Evolutionary conservation across 1,140 invertebrate genomes (phyloP).

Genomic region (Neodiprion fabricii): DNA sequence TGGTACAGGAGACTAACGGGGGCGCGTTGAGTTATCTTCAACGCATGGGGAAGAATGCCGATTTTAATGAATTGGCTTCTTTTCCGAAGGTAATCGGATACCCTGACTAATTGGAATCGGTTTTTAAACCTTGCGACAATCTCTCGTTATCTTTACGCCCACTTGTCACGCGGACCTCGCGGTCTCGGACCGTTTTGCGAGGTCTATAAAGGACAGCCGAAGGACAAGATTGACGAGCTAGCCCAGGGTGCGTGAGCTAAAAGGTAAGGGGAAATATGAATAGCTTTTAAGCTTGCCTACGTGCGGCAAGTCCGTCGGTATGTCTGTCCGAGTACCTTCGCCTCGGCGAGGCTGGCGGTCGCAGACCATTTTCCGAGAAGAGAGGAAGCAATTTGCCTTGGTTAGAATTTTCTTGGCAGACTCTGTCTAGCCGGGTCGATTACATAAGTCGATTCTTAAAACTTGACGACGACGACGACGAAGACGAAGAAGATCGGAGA

Average conservation of each 20-base stretch:
- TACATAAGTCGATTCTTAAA: too few relatives aligned
- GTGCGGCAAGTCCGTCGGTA: too few relatives aligned
- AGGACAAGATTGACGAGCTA: conserved; percentile 21
- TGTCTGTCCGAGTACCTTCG: conserved; percentile 20
- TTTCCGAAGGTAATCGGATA: too few relatives aligned
- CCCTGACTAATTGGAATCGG: too few relatives aligned
- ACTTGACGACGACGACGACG: neutral
- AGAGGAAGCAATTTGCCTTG: conserved; percentile 35
- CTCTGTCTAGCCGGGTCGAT: conserved; percentile 12
- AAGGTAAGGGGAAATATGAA: conserved; percentile 16
- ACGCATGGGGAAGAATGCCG: too few relatives aligned
- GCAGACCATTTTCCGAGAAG: conserved; percentile 43
- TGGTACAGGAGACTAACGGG: too few relatives aligned
- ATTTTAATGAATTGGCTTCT: too few relatives aligned
- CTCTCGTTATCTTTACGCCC: too few relatives aligned
- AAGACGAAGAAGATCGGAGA: neutral
- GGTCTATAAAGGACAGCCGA: conserved; percentile 23
- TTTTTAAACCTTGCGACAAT: too few relatives aligned
- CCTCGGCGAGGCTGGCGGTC: conserved; percentile 10
- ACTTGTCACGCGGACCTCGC: neutral
- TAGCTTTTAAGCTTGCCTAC: conserved; percentile 12
- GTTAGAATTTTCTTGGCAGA: conserved; percentile 40
- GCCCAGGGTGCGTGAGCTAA: conserved; percentile 13
- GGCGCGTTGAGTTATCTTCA: too few relatives aligned
- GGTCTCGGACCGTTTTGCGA: conserved; percentile 16